Conservation (phyloP, 1,140 invertebrate genomes). For the Oscheius sp. region DNA sequence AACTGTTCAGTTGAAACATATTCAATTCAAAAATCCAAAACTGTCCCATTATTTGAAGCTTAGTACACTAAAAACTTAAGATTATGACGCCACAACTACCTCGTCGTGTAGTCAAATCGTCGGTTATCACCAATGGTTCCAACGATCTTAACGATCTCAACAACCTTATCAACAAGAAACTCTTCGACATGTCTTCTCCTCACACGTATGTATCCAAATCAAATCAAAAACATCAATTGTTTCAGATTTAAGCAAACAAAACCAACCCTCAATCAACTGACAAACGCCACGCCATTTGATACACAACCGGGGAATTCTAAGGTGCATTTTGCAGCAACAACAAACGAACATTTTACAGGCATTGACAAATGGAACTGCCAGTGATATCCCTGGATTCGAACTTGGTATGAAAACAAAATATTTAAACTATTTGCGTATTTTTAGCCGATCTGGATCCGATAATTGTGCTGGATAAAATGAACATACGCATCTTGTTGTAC, state of each 20-base stretch:
- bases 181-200: slow-evolving; percentile 1
- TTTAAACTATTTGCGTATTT: too few relatives aligned
- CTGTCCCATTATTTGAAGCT: not conserved
- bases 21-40: too few relatives aligned
- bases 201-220: not conserved
- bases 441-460: not conserved
- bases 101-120: not conserved
- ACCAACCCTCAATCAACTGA: slow-evolving; percentile 5
- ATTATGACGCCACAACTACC: not conserved
- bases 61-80: not conserved
- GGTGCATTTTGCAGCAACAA: too few relatives aligned
- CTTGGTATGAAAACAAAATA: too few relatives aligned
- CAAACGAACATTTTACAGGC: too few relatives aligned
- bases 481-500: not conserved
- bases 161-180: not conserved
- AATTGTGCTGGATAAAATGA: not conserved
- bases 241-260: not conserved
- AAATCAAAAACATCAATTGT: not conserved
- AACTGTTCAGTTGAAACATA: too few relatives aligned
- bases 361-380: too few relatives aligned
- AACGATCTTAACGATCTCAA: not conserved
- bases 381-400: too few relatives aligned
- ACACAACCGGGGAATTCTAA: too few relatives aligned
- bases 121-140: not conserved
- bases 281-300: too few relatives aligned